Evolutionary conservation across 2,113 vertebrate genomes (phyloP), one percentile per base, ranked within the genome.

Genomic region (Archocentrus centrarchus): DNA sequence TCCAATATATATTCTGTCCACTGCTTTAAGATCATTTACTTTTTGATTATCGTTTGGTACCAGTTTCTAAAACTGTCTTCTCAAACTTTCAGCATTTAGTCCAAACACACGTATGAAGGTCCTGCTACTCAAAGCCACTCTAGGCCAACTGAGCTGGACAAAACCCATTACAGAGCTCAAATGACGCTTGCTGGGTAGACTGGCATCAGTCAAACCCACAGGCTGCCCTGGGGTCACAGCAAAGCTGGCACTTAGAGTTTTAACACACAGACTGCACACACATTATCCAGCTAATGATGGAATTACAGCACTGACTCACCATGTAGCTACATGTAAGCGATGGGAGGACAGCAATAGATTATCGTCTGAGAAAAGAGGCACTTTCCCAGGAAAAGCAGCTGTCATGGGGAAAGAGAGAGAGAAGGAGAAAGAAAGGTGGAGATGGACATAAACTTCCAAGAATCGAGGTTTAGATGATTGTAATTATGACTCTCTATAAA

Each of bases 201-300:
- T 95, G 94, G 95, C 93, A 95, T 93, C 91, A 94, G 86, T 93
- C 89, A 93, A 93, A 92, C 90, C 90, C 94, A 86, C 90, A 91
- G 83, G 84, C 90, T 92, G 92, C 93, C 93, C 85, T 79, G 47
- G 86, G 93, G 94, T 95, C 95, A 95, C 85, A 82, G 89, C 91
- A 94, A 94, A 93, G 89, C 95, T 94, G 93, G 90, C 91, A 93
- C 85, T 94, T 94, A 91, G 84, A 88, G 94, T 93, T 93, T 91
- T 93, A 94, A 93, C 92, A 92, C 93, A 87, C 88, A 95, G 92
- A 93, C 91, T 88, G 90, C 94, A 87, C 92, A 91, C 90, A 92
- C 93, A 96, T 96, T 95, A 96, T 95, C 93, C 91, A 86, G 88
- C 92, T 96, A 96, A 96, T 96, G 96, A 96, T 82, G 91, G 95